A percentile compares a stretch with the other conserved stretches of the same genome.
Evolutionary conservation across 2,888 invertebrate species (phyloP).

Genomic region (Trichopria drosophilae): DNA sequence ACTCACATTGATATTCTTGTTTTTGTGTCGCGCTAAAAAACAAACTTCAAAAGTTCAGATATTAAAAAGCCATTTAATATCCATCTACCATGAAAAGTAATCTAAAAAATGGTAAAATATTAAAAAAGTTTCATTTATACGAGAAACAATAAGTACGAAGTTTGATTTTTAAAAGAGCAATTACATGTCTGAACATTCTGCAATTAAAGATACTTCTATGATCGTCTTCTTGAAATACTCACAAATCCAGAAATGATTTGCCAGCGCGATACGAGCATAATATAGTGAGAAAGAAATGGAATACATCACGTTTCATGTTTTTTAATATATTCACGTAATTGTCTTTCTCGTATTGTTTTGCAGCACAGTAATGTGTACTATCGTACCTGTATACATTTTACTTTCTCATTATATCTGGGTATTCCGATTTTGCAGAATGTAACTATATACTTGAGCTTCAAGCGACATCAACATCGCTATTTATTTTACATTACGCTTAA

Average conservation of each 20-base stretch:
- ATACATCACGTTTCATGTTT: conserved; percentile 13
- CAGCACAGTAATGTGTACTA: conserved; percentile 22
- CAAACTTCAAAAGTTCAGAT: no score
- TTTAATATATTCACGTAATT: conserved; percentile 22
- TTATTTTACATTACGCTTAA: conserved; percentile 48
- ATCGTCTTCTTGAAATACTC: conserved; percentile 19
- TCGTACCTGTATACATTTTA: conserved; percentile 32
- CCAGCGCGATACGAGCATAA: conserved; percentile 31
- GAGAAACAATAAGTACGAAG: conserved; percentile 1
- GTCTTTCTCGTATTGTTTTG: conserved; percentile 35
- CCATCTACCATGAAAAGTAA: no score
- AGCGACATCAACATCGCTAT: conserved; percentile 49
- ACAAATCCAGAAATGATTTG: background rate
- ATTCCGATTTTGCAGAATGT: conserved; percentile 53
- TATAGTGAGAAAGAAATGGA: conserved; percentile 15
- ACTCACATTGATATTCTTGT: no score
- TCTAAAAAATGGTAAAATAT: no score
- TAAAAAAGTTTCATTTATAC: conserved; percentile 1
- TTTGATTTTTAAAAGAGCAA: conserved; percentile 31
- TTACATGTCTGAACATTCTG: conserved; percentile 39
- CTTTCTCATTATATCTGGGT: conserved; percentile 25
- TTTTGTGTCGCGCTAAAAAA: no score
- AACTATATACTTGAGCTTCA: conserved; percentile 48
- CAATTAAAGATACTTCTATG: conserved; percentile 36
- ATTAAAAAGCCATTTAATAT: no score